Conservation (phyloP, 2,113 vertebrate species). For the Leiothrix lutea region DNA sequence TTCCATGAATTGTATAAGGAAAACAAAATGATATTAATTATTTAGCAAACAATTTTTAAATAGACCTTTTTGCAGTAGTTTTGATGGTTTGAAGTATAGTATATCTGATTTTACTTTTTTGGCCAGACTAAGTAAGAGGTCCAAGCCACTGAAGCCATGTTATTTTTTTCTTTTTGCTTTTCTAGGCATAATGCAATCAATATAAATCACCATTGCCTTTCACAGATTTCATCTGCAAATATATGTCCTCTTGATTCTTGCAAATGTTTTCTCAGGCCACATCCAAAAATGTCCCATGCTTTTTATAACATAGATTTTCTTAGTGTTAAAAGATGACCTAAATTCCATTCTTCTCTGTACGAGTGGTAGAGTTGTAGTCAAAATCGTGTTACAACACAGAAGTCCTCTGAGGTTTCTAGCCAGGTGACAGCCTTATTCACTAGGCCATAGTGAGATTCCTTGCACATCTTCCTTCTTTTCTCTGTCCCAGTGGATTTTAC, state of each 20-base stretch:
- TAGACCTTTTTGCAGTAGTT: neutral
- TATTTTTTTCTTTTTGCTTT: neutral
- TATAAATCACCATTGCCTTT: neutral
- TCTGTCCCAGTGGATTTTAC: neutral
- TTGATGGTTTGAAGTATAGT: neutral
- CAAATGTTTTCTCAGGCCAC: neutral
- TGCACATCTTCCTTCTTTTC: neutral
- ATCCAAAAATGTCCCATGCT: neutral
- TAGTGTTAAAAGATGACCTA: neutral
- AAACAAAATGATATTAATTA: neutral
- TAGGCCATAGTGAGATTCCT: neutral
- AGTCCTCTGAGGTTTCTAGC: neutral
- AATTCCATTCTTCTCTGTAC: neutral
- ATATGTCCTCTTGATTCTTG: neutral
- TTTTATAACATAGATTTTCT: neutral
- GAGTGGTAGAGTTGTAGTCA: neutral
- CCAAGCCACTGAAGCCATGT: neutral
- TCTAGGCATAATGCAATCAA: neutral
- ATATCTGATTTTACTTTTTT: neutral
- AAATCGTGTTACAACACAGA: neutral
- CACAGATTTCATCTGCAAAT: neutral
- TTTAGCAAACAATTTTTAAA: neutral
- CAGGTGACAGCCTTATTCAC: neutral
- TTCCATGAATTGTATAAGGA: neutral
- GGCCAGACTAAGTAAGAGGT: neutral